phyloP scores from a whole-genome alignment of 1,140 invertebrate species.

The Daktulosphaira vitifoliae region DNA sequence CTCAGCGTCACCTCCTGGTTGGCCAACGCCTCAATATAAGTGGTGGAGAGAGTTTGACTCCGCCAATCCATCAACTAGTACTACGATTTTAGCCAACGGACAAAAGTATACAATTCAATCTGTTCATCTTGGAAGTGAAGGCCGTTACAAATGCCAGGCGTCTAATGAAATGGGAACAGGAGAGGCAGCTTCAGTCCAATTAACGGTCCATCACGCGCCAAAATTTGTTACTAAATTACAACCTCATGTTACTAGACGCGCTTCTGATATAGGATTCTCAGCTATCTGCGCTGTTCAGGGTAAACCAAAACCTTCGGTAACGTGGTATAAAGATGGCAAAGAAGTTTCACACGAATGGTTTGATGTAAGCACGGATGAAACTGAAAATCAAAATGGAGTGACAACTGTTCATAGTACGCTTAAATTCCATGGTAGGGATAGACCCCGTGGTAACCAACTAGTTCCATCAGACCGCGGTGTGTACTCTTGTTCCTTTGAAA shows the following conservation, averaged over 20 bases:
- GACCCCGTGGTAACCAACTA: conserved; percentile 64
- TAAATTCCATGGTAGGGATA: conserved; percentile 64
- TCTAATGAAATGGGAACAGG: conserved; percentile 80
- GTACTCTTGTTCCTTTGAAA: conserved; percentile 80
- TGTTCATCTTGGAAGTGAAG: conserved; percentile 73
- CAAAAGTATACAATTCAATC: conserved; percentile 74
- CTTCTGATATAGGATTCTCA: conserved; percentile 70
- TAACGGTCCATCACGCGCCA: conserved; percentile 80
- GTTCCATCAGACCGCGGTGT: conserved; percentile 73
- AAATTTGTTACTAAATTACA: conserved; percentile 73
- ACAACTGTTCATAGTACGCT: conserved; percentile 75
- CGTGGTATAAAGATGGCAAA: conserved; percentile 77
- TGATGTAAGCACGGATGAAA: conserved; percentile 66
- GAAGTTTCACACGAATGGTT: conserved; percentile 68
- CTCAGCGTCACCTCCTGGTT: conserved; percentile 74
- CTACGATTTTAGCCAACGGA: conserved; percentile 59
- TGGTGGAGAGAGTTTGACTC: conserved; percentile 75
- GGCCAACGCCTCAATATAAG: conserved; percentile 75
- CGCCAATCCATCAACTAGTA: conserved; percentile 48
- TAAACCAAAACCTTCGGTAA: conserved; percentile 72
- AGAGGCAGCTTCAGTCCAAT: conserved; percentile 65
- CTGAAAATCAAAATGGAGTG: conserved; percentile 63
- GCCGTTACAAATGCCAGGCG: conserved; percentile 79
- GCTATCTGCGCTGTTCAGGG: conserved; percentile 75
- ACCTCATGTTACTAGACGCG: conserved; percentile 65